Conservation (phyloP, 2,888 invertebrate species). For the Ctena decussata region DNA sequence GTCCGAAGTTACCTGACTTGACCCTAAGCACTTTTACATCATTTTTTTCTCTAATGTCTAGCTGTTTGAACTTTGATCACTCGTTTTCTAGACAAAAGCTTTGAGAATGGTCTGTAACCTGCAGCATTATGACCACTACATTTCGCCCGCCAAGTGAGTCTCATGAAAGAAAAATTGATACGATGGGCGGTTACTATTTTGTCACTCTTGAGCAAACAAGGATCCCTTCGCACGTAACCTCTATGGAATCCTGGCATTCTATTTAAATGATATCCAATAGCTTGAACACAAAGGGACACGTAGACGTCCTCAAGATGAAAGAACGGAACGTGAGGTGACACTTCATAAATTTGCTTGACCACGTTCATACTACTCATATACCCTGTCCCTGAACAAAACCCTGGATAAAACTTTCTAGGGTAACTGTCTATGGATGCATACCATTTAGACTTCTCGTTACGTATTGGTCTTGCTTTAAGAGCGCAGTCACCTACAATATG, state of each 20-base stretch:
- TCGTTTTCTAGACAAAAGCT: no score
- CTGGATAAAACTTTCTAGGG: constrained; percentile 72
- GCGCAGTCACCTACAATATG: constrained; percentile 68
- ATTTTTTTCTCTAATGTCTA: no score
- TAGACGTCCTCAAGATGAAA: constrained; percentile 82
- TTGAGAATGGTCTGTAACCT: no score
- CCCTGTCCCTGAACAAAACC: constrained; percentile 79
- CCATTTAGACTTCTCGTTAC: constrained; percentile 76
- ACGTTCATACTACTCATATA: constrained; percentile 75
- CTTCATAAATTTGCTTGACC: constrained; percentile 63
- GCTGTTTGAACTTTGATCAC: no score
- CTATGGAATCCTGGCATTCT: constrained; percentile 68
- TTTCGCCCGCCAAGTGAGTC: not conserved
- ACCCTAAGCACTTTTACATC: no score
- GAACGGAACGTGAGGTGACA: constrained; percentile 76
- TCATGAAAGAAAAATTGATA: not conserved
- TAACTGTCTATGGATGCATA: constrained; percentile 73
- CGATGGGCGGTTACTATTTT: constrained; percentile 67
- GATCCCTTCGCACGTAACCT: constrained; percentile 37
- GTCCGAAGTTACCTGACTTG: no score
- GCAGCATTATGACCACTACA: no score
- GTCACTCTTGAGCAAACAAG: constrained; percentile 61
- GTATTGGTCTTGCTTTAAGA: constrained; percentile 59
- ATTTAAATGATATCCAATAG: constrained; percentile 62
- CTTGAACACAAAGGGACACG: constrained; percentile 70